These are phyloP conservation scores for Brachyrhaphis roseni DNA, from an alignment of 2,797 vertebrate species.

Conservation along the genomic window DNA sequence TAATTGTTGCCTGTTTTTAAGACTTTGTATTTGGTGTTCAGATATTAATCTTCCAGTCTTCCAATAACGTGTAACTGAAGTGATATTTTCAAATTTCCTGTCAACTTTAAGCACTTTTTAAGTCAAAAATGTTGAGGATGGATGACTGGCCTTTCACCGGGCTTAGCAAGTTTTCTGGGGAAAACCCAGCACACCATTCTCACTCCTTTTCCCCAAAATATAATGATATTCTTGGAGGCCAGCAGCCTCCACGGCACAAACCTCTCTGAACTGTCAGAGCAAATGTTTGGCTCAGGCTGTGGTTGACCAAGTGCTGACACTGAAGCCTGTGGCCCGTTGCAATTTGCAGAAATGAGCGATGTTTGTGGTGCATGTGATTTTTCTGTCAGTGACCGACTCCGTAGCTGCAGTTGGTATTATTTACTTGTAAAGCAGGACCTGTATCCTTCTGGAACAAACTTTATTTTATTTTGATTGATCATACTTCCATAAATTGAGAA, in stretches of 20 bases:
- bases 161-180: too few species aligned
- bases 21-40: too few species aligned
- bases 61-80: too few species aligned
- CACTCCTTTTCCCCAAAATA: constrained; percentile 4
- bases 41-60: too few species aligned
- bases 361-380: not conserved
- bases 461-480: not conserved
- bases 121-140: too few species aligned
- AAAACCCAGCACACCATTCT: too few species aligned
- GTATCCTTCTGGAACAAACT: not conserved
- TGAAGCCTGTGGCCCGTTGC: not conserved
- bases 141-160: too few species aligned
- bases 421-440: not conserved
- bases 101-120: too few species aligned
- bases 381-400: not conserved
- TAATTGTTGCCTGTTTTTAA: too few species aligned
- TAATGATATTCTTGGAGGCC: constrained; percentile 31
- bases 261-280: not conserved
- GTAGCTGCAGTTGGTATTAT: not conserved
- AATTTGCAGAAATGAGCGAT: not conserved
- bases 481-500: not conserved
- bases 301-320: not conserved
- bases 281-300: not conserved
- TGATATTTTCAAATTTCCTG: too few species aligned
- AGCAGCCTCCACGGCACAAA: constrained; percentile 30